These are phyloP conservation scores for Gorsachius goisagi DNA, from an alignment of 2,113 vertebrate genomes.

Conservation along the genomic window DNA sequence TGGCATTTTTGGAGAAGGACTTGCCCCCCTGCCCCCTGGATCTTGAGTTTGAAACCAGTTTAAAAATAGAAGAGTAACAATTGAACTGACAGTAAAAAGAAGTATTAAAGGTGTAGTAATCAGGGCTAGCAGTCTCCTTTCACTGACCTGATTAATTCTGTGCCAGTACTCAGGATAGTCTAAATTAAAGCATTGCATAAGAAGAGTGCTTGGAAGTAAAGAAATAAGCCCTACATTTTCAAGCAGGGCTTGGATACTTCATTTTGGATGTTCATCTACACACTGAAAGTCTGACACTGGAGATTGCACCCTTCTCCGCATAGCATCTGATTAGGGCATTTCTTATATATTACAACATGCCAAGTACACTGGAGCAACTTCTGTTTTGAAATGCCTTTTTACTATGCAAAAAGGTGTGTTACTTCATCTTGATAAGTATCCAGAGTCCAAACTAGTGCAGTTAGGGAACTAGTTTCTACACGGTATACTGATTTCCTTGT, in stretches of 20 bases:
- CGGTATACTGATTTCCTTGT: not conserved
- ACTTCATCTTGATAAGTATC: not conserved
- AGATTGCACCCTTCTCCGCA: not conserved
- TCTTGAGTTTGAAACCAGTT: not conserved
- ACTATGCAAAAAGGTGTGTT: not conserved
- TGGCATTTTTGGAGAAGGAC: not conserved
- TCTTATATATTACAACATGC: not conserved
- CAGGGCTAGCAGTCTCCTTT: not conserved
- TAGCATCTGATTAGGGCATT: not conserved
- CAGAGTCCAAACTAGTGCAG: not conserved
- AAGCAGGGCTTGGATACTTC: not conserved
- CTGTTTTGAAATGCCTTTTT: not conserved
- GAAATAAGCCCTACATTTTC: not conserved
- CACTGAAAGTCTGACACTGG: not conserved
- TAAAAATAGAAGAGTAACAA: constrained; percentile 15
- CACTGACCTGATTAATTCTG: constrained; percentile 59
- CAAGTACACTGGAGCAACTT: not conserved
- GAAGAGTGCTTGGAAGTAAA: not conserved
- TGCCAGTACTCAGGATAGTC: not conserved
- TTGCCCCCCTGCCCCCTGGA: not conserved
- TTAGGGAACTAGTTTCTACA: not conserved
- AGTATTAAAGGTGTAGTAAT: constrained; percentile 27
- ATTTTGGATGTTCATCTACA: not conserved
- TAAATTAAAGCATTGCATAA: constrained; percentile 35
- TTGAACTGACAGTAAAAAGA: not conserved